phyloP scores from a whole-genome alignment of 2,113 vertebrate species.

The Corvus cornix region DNA sequence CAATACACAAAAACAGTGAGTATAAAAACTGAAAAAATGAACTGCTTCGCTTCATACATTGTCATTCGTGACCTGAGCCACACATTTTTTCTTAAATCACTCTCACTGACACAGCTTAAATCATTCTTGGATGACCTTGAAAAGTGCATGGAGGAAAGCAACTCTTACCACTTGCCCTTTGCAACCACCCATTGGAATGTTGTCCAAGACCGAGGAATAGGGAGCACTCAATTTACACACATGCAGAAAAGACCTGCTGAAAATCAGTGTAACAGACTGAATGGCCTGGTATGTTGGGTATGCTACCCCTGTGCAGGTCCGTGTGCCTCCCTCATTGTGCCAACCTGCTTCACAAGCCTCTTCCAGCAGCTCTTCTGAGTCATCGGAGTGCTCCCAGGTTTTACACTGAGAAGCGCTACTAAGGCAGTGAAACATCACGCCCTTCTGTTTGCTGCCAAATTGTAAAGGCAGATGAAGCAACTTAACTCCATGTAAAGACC shows the following conservation, averaged over 20 bases:
- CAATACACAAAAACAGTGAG: not conserved
- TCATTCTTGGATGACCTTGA: not conserved
- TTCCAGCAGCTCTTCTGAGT: not conserved
- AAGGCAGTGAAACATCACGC: not conserved
- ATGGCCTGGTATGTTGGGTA: fast-evolving
- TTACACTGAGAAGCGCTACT: not conserved
- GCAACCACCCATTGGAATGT: fast-evolving
- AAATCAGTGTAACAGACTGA: not conserved
- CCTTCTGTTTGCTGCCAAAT: not conserved
- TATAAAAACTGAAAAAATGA: not conserved
- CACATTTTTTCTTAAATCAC: not conserved
- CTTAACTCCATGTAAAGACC: not conserved
- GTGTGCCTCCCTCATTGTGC: not conserved
- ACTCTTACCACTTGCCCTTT: not conserved
- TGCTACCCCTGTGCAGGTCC: not conserved
- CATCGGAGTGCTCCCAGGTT: not conserved
- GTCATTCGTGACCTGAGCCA: not conserved
- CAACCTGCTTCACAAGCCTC: not conserved
- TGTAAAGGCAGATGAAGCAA: not conserved
- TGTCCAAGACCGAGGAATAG: not conserved
- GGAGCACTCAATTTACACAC: not conserved
- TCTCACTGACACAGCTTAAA: not conserved
- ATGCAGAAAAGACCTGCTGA: not conserved
- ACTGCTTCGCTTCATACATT: not conserved
- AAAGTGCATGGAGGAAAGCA: not conserved